Evolutionary conservation across 2,888 invertebrate genomes (phyloP), one percentile per base, ranked within the genome.

Genomic region (Anthoptus insignis): DNA sequence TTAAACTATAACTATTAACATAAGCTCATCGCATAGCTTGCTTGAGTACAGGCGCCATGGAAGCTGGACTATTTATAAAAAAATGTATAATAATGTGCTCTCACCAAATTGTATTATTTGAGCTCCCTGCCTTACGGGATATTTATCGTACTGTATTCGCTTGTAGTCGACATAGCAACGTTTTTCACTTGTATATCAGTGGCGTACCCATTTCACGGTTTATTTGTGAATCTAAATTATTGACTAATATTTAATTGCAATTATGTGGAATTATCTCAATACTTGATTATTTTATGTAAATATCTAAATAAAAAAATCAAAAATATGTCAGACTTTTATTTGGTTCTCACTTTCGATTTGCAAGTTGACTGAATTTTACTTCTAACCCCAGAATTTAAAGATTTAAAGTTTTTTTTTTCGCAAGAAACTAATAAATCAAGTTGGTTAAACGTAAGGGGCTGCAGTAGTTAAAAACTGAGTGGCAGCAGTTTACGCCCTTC

Each of bases 271-370:
- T 85, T 89, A 86, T 87, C 84, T 85, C 85, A 84, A 82, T 85
- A 88, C 85, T 86, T 86, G 84, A 84, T 87, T 81, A 80, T 88
- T 89, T 86, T 87, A 86, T 91, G 90, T 90, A 91, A 89, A 91
- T 91, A 91, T 78, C 75, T 87, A 81, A 88, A 87, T 88, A n/a
- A 90, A 88, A 87, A 79, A 86, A 45, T 45, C 21, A 45, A 84
- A 79, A 87, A 85, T 88, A 88, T 76, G 79, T 86, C 60, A 3
- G 68, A 76, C 71, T 57, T 65, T 70, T 63, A 60, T 61, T 72
- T 69, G 27, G 8, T 6, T 27, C 27, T 8, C 27, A 27, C 4
- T 27, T 27, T n/a, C n/a, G n/a, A n/a, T n/a, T n/a, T n/a, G n/a
- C n/a, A n/a, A n/a, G n/a, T n/a, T n/a, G n/a, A n/a, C n/a, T n/a